Evolutionary conservation across 2,888 invertebrate genomes (phyloP).

Genomic region (Tolmerus cingulatus): DNA sequence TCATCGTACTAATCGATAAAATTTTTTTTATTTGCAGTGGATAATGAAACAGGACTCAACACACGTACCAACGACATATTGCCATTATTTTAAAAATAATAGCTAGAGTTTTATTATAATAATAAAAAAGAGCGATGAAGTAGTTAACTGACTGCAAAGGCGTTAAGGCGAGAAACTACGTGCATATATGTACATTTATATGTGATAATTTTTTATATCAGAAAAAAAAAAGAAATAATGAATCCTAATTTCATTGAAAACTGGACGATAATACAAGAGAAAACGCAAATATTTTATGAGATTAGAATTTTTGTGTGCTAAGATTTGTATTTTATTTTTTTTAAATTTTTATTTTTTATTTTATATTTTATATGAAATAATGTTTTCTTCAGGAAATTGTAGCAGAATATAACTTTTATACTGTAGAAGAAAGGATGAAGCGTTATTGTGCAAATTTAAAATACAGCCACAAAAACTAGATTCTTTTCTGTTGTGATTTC

Average conservation of each 20-base stretch:
- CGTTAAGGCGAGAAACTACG: constrained; percentile 6
- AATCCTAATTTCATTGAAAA: constrained; percentile 45
- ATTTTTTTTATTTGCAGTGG: constrained; percentile 45
- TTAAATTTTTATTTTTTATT: not conserved
- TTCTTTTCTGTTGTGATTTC: constrained; percentile 25
- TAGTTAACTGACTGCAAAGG: constrained; percentile 47
- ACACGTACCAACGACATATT: constrained; percentile 50
- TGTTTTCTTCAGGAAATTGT: constrained; percentile 28
- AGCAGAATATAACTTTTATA: not conserved
- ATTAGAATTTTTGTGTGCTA: constrained; percentile 31
- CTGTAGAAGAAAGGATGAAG: not conserved
- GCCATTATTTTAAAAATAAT: constrained; percentile 59
- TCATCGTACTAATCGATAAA: not conserved
- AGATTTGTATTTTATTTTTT: not conserved
- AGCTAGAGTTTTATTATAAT: constrained; percentile 47
- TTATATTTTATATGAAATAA: constrained; percentile 3
- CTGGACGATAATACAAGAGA: constrained; percentile 21
- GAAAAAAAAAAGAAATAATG: constrained; percentile 24
- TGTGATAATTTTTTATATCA: constrained; percentile 48
- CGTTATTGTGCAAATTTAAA: not conserved
- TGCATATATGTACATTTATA: constrained; percentile 44
- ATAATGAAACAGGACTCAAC: constrained; percentile 41
- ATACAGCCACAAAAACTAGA: not conserved
- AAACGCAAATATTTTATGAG: constrained; percentile 25
- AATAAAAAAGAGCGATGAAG: constrained; percentile 39